Evolutionary conservation across 2,113 vertebrate genomes (phyloP).

Genomic region (Thalassarche chlororhynchos): DNA sequence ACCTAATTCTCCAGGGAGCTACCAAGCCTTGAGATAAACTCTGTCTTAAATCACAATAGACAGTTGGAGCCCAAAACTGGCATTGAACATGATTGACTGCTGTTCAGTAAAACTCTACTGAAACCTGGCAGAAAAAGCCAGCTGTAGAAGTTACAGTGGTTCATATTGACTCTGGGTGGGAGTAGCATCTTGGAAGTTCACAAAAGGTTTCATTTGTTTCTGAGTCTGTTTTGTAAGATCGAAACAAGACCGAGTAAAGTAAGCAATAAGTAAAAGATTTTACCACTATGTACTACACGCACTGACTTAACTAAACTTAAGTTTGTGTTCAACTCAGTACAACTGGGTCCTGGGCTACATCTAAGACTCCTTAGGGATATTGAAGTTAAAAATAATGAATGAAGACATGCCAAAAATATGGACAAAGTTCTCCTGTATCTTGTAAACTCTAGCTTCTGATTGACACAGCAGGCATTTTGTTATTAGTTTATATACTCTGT

Average conservation of each 20-base stretch:
- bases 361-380: neutral
- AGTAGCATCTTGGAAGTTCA: neutral
- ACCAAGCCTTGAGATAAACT: neutral
- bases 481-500: neutral
- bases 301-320: neutral
- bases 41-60: neutral
- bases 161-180: neutral
- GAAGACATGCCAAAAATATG: neutral
- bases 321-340: neutral
- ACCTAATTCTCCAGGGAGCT: neutral
- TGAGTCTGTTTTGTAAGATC: neutral
- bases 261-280: neutral
- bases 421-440: neutral
- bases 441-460: neutral
- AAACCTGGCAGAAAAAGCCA: neutral
- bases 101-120: neutral
- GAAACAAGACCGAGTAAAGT: accelerated
- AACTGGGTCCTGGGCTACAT: neutral
- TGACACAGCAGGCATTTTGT: neutral
- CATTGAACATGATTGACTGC: neutral
- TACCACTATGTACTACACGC: neutral
- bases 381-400: neutral
- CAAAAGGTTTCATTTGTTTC: neutral
- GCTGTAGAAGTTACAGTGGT: neutral
- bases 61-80: neutral